A percentile compares a stretch with the other conserved stretches of the same genome.
Conservation (phyloP, 30 jellyfish, hydroid and myxozoan genomes). For the Catostylus mosaicus region DNA sequence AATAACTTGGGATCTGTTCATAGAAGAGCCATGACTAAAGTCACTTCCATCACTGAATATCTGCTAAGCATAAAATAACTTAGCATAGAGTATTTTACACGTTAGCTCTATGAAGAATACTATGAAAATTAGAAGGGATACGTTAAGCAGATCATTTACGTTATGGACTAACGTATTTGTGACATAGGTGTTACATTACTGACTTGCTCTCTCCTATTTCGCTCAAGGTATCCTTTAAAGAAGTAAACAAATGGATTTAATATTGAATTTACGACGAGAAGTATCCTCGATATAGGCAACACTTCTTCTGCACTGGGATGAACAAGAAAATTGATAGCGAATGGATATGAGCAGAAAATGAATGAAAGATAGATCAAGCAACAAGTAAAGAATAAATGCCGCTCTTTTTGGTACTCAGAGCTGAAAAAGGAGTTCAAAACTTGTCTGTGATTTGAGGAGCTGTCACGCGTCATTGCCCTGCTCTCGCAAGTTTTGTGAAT, state of each 20-base stretch:
- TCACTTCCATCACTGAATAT: no score
- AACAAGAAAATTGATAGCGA: slow-evolving; percentile 13
- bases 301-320: not conserved
- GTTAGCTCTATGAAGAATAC: no score
- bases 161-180: no score
- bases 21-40: no score
- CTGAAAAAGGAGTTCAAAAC: slow-evolving; percentile 1
- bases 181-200: not conserved
- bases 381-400: slow-evolving; percentile 47
- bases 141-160: no score
- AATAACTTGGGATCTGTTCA: no score
- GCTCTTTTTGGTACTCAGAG: slow-evolving; percentile 9
- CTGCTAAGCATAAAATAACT: no score
- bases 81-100: no score
- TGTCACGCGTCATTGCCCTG: not conserved
- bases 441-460: not conserved
- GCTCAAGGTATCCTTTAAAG: slow-evolving; percentile 38
- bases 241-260: slow-evolving; percentile 41
- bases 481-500: slow-evolving; percentile 2
- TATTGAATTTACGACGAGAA: slow-evolving; percentile 30
- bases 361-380: slow-evolving; percentile 26
- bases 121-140: no score
- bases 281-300: not conserved
- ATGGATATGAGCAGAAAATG: slow-evolving; percentile 35
- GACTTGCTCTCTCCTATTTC: not conserved